Base-by-base conservation (phyloP, 2,797 vertebrate genomes). In the Macroramphosus scolopax region DNA sequence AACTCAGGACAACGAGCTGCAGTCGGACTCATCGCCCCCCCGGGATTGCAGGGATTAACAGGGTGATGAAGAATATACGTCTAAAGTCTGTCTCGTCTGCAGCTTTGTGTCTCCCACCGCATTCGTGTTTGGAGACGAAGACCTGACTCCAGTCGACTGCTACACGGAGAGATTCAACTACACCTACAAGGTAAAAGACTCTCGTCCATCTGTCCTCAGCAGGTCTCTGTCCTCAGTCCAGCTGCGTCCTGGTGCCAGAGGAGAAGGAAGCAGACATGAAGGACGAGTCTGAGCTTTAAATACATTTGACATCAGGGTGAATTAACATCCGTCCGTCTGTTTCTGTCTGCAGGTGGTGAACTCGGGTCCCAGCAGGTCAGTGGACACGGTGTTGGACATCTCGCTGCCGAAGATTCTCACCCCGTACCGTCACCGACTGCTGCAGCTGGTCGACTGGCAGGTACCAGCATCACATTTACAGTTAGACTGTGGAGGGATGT, bases 131-230 rank as follows among this genome's bases (percentile, higher is more conserved):
- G 95, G 93, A 40, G 90, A 93, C 3, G 79, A 87, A 50, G 84
- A 88, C 28, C 22, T 59, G 8, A 63, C 71, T 54, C 79, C 74
- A 11, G 75, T 83, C 0, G 68, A 83, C 0, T 98, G 95, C 69
- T 91, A 91, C 81, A 51, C 77, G 7, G 92, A 98, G 73, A 92
- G 47, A 39, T 88, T 95, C 65, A 95, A 93, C 78, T 93, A 93
- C 78, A 95, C 94, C 3, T 98, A 94, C 75, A 93, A 93, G 34
- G 96, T 98, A 90, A 51, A 17, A 6, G 8, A 16, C 2, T 15
- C 30, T 32, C 29, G 13, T 12, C n/a, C n/a, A n/a, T 14, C 6
- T n/a, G 13, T 6, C 13, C 7, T 32, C 30, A 31, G n/a, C 12
- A 11, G n/a, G n/a, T n/a, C n/a, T 31, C 2, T 32, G 3, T 32